A percentile compares a stretch with the other conserved stretches of the same genome.
These are phyloP conservation scores for Apantesis nais DNA, from an alignment of 2,888 invertebrate species.

Conservation along the genomic window DNA sequence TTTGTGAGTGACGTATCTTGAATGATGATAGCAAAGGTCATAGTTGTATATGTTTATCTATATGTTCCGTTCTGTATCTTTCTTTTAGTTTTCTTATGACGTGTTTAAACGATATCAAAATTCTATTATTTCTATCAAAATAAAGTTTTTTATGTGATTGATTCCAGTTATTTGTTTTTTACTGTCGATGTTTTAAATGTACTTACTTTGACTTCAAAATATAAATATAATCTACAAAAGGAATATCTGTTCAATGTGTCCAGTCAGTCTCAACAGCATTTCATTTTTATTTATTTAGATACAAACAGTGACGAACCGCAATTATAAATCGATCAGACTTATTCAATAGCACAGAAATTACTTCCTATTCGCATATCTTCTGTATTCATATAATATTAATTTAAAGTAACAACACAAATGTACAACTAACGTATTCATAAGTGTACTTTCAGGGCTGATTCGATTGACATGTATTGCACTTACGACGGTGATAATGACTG, in stretches of 20 bases:
- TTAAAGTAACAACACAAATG: constrained; percentile 7
- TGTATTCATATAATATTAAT: neutral
- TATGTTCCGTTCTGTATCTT: no score
- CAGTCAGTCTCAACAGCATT: neutral
- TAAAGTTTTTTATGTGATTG: neutral
- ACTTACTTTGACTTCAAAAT: no score
- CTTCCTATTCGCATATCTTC: constrained; percentile 4
- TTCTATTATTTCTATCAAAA: no score
- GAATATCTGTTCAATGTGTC: neutral
- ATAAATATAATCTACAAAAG: neutral
- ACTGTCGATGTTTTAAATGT: neutral
- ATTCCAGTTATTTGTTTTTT: neutral
- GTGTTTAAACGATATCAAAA: neutral
- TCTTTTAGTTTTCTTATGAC: no score
- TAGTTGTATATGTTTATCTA: neutral
- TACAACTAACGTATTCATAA: constrained; percentile 9
- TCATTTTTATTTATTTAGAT: neutral
- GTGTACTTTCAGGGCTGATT: constrained; percentile 12
- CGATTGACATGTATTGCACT: constrained; percentile 18
- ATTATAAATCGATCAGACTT: neutral
- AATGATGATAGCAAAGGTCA: neutral
- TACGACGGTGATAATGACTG: constrained; percentile 14
- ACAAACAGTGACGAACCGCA: neutral
- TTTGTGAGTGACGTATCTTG: neutral
- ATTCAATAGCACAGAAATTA: neutral